Conservation (phyloP, 2,113 vertebrate species). For the Ceyx cyanopectus region DNA sequence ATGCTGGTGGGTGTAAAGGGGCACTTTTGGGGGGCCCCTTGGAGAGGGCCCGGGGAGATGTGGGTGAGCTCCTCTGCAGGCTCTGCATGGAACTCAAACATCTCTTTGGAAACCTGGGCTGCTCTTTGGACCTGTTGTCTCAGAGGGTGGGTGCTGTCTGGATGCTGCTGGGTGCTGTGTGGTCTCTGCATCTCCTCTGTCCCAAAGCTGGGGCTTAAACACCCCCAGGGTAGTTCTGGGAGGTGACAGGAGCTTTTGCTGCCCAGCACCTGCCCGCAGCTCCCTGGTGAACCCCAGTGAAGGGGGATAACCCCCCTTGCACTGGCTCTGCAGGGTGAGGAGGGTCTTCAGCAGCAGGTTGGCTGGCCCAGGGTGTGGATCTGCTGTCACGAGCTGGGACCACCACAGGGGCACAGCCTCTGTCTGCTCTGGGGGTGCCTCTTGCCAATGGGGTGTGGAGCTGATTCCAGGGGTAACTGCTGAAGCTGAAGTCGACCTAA, state of each 20-base stretch:
- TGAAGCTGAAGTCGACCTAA: not conserved
- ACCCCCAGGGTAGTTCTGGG: not conserved
- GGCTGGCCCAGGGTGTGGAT: not conserved
- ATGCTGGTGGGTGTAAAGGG: accelerated
- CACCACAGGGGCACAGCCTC: accelerated
- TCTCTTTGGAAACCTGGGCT: not conserved
- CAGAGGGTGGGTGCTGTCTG: not conserved
- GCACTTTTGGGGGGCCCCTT: not conserved
- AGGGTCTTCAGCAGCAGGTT: not conserved
- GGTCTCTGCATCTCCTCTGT: not conserved
- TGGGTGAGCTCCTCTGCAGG: not conserved
- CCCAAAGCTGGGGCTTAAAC: not conserved
- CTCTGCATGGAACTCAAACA: not conserved
- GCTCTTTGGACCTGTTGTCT: not conserved
- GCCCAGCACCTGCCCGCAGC: not conserved
- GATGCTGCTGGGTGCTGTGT: accelerated
- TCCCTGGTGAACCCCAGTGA: not conserved
- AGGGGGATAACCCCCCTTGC: not conserved
- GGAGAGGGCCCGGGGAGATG: not conserved
- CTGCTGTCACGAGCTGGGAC: not conserved
- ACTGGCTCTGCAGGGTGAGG: not conserved
- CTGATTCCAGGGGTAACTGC: not conserved
- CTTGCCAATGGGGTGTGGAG: not conserved
- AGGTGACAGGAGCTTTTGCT: not conserved
- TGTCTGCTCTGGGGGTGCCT: accelerated